Base-by-base conservation (phyloP, 2,113 vertebrate genomes). In the Crotalus tigris region DNA sequence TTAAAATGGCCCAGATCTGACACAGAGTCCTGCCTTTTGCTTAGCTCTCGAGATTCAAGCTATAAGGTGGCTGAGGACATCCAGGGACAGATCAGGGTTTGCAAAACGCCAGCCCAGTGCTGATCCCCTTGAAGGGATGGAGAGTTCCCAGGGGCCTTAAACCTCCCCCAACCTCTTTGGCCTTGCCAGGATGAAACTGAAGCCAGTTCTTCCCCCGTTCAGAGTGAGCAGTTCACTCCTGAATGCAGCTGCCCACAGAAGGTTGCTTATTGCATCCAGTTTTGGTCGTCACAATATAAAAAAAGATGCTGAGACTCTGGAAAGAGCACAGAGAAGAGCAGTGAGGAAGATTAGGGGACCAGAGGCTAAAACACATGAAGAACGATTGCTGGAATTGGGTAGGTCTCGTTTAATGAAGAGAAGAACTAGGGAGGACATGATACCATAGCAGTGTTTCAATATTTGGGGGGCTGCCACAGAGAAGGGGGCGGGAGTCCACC, bases 271-370 rank as follows among this genome's bases (percentile, higher is more conserved):
- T 12, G 61, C 64, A 2, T 15, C 29, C 64, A 15, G 29, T n/a
- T 69, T 15, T 15, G 64, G 64, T 69, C 29, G 3, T 13, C 64
- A 33, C 4, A n/a, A 3, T 69, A n/a, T 29, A 6, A n/a, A 69
- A 51, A n/a, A n/a, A 69, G 64, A n/a, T 4, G 61, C 4, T 29
- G 29, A 69, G 29, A 15, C 29, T n/a, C 26, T n/a, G 26, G 26
- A n/a, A 29, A 64, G 1, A 4, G 61, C 4, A 11, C 61, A 64
- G 61, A 64, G 61, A 64, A 64, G 61, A n/a, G 26, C 61, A n/a
- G 29, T 29, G 1, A 13, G 4, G 61, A 13, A 0, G 26, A n/a
- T n/a, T 1, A n/a, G 61, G 1, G 61, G 11, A 0, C 59, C 4
- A 26, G 26, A 61, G 24, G 24, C 59, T 26, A 24, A 61, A 61